Conservation (phyloP, 2,113 vertebrate genomes). For the Brienomyrus brachyistius region DNA sequence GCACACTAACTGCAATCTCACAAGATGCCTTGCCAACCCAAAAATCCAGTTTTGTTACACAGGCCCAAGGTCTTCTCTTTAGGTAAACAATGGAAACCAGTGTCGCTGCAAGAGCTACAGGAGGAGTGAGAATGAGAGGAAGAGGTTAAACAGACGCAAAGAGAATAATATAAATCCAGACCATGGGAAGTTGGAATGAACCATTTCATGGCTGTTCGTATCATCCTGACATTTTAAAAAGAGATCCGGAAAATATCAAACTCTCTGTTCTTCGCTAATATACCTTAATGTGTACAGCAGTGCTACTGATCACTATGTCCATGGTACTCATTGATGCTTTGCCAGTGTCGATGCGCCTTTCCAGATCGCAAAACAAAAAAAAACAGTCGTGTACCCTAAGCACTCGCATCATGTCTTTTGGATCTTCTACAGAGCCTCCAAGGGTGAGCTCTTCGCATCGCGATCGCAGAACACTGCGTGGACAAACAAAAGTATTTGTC, state of each 20-base stretch:
- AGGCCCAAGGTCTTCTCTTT: not conserved
- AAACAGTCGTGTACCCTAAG: not conserved
- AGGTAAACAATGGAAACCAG: not conserved
- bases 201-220: not conserved
- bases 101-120: not conserved
- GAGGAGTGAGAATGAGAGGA: not conserved
- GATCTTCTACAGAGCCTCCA: not conserved
- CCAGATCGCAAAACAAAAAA: not conserved
- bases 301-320: not conserved
- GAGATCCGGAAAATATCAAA: not conserved
- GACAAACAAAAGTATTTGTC: not conserved
- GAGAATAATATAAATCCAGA: not conserved
- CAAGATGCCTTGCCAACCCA: not conserved
- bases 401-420: not conserved
- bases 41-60: not conserved
- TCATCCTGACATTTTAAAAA: not conserved
- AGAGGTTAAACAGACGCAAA: not conserved
- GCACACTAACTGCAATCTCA: not conserved
- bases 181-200: not conserved
- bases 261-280: not conserved
- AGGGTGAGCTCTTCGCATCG: not conserved
- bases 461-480: not conserved
- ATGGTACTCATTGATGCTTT: not conserved
- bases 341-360: not conserved
- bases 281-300: not conserved